phyloP scores from a whole-genome alignment of 1,140 invertebrate genomes.

The Epicauta chinensis region DNA sequence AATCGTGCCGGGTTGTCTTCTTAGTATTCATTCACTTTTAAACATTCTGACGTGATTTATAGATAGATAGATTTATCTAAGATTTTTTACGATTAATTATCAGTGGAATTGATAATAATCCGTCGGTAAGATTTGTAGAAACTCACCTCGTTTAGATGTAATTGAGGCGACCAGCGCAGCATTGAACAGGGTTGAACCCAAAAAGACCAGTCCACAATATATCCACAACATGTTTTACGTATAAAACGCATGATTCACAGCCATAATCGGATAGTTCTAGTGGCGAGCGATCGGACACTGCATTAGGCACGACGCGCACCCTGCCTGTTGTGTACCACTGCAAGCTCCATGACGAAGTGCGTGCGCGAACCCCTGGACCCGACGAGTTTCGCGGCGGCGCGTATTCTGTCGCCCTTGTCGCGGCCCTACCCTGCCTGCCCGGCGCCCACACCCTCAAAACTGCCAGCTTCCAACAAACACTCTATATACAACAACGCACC shows the following conservation, averaged over 20 bases:
- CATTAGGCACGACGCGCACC: constrained; percentile 30
- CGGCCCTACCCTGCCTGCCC: constrained; percentile 31
- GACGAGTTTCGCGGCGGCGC: constrained; percentile 32
- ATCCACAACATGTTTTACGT: constrained; percentile 38
- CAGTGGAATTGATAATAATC: too few species aligned
- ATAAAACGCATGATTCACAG: constrained; percentile 37
- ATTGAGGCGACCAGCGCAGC: constrained; percentile 26
- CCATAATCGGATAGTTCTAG: constrained; percentile 27
- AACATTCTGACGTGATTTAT: neutral
- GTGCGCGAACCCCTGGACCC: constrained; percentile 28
- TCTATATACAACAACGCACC: neutral
- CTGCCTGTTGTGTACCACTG: constrained; percentile 34
- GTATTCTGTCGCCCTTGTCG: constrained; percentile 7
- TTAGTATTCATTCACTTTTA: neutral
- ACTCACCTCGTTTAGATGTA: constrained; percentile 35
- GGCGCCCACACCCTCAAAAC: constrained; percentile 23
- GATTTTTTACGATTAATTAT: too few species aligned
- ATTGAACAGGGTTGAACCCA: constrained; percentile 25
- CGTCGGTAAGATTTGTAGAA: neutral
- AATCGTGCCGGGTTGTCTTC: neutral
- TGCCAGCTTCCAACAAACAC: constrained; percentile 21
- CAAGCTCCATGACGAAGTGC: constrained; percentile 37
- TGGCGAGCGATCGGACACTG: constrained; percentile 16
- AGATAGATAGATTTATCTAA: too few species aligned
- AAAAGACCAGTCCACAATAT: constrained; percentile 35